Conservation (phyloP, 2,888 invertebrate genomes). For the Epinotia ramella region DNA sequence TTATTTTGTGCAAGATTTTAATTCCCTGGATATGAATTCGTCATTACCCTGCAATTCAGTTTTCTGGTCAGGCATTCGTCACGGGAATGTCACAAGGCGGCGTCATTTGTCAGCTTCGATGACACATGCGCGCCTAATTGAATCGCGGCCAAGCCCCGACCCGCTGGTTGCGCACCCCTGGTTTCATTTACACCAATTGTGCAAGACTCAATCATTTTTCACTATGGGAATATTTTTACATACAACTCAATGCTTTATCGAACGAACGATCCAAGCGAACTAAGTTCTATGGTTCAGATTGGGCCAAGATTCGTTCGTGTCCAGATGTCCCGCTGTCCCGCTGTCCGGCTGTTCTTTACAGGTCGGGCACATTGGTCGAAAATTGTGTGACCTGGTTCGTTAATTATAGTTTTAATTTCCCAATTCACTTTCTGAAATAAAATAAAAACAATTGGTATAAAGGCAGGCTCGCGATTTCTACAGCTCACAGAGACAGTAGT, state of each 20-base stretch:
- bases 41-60: constrained; percentile 38
- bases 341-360: too few relatives aligned
- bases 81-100: constrained; percentile 60
- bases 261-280: too few relatives aligned
- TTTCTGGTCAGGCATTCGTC: constrained; percentile 53
- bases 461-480: too few relatives aligned
- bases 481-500: too few relatives aligned
- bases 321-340: too few relatives aligned
- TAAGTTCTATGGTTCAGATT: too few relatives aligned
- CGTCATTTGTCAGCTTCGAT: constrained; percentile 60
- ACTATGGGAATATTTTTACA: constrained; percentile 38
- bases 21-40: background rate
- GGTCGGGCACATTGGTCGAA: too few relatives aligned
- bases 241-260: background rate
- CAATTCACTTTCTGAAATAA: too few relatives aligned
- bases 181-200: constrained; percentile 45
- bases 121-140: constrained; percentile 60
- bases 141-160: constrained; percentile 50
- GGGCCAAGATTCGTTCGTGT: too few relatives aligned
- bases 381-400: too few relatives aligned
- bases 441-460: too few relatives aligned
- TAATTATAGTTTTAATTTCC: too few relatives aligned
- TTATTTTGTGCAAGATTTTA: background rate
- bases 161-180: constrained; percentile 43
- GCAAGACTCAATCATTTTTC: constrained; percentile 38